Percentiles rank a stretch among this genome's conserved stretches.
These are phyloP conservation scores for Pampus argenteus DNA, from an alignment of 2,797 vertebrate genomes.

Conservation along the genomic window DNA sequence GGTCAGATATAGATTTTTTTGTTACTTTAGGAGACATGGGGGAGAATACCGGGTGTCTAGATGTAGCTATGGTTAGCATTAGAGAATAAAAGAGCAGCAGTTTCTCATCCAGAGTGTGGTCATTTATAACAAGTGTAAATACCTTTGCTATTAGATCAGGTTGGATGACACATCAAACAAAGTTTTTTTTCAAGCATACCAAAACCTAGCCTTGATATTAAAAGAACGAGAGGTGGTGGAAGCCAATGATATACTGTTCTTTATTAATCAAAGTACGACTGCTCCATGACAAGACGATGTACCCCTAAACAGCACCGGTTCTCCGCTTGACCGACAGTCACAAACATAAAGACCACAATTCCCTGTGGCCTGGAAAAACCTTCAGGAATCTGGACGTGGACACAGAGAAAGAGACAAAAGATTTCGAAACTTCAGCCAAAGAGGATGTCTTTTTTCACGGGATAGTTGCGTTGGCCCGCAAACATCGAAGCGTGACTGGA, in stretches of 20 bases:
- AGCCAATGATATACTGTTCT: not conserved
- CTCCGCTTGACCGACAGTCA: not conserved
- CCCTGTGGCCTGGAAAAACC: constrained; percentile 2
- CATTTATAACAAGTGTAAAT: not conserved
- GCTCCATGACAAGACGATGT: no score
- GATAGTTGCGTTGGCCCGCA: constrained; percentile 3
- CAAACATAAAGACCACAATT: constrained; percentile 7
- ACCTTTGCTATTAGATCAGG: not conserved
- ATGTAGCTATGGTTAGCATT: not conserved
- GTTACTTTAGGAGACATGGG: not conserved
- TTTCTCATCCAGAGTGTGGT: no score
- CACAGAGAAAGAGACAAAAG: constrained; percentile 10
- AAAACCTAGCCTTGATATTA: not conserved
- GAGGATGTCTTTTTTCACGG: not conserved
- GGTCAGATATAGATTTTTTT: constrained; percentile 17
- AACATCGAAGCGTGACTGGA: constrained; percentile 32
- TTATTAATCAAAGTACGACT: not conserved
- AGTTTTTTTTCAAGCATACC: not conserved
- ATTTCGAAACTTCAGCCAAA: not conserved
- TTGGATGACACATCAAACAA: not conserved
- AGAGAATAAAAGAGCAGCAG: no score
- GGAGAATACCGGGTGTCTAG: not conserved
- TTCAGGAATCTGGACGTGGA: constrained; percentile 4
- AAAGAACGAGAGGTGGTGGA: not conserved
- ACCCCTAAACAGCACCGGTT: not conserved